Base-by-base conservation (phyloP, 2,113 vertebrate genomes). In the Xiphophorus hellerii region DNA sequence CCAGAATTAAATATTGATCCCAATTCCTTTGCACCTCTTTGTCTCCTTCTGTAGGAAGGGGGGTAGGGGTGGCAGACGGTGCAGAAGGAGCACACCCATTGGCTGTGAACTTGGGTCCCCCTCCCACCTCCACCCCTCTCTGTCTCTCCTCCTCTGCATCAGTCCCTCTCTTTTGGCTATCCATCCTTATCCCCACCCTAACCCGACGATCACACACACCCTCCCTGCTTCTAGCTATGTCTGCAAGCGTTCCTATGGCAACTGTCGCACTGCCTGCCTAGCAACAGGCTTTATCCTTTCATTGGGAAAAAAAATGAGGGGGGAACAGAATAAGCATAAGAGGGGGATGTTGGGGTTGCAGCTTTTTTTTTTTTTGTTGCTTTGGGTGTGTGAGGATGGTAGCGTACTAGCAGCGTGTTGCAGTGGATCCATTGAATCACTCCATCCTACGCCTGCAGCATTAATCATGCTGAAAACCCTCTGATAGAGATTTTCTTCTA, bases 261-360 rank as follows among this genome's bases (percentile, higher is more conserved):
- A 95, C 94, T 90, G 93, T 93, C 88, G 77, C 90, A 90, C 77
- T 93, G 90, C 92, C 93, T 94, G 91, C 93, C 94, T 94, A 92
- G 93, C 91, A 94, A 94, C 94, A 94, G 89, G 90, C 92, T 87
- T 92, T 84, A 91, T 93, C 92, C 90, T 89, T 88, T 86, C 76
- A 73, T 71, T 80, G 81, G 81, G 69, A 69, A 81, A 86, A 87
- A 51, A 35, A 44, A 58, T 22, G 51, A n/a, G 51, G 39, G 51
- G 87, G 80, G 71, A 77, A 73, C 39, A 74, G 78, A 78, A 61
- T 65, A 39, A 78, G 74, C 76, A 31, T 33, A 66, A 58, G 78
- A 64, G 69, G 78, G 80, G 82, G 72, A 35, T 66, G 77, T 27
- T 29, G 66, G 42, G 51, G 37, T 35, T 73, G 62, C 62, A 35